These are phyloP conservation scores for Eurois occulta DNA, from an alignment of 2,888 invertebrate species.

Conservation along the genomic window DNA sequence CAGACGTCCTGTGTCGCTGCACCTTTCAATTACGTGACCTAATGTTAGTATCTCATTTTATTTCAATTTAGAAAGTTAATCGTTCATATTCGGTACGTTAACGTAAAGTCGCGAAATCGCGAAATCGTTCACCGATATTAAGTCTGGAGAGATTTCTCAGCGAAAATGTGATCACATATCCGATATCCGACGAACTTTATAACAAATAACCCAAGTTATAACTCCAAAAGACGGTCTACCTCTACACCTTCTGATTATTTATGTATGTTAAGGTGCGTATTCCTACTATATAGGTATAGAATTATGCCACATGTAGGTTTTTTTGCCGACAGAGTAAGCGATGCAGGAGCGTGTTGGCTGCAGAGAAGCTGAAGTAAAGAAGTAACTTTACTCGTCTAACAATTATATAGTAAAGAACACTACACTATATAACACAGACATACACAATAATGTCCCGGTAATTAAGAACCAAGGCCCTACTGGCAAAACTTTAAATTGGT, in stretches of 20 bases:
- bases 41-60: neutral
- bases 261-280: neutral
- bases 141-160: neutral
- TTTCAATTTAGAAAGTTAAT: neutral
- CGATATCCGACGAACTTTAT: constrained; percentile 5
- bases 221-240: neutral
- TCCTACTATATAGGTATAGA: neutral
- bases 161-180: constrained; percentile 21
- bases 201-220: neutral
- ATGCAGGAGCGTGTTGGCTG: neutral
- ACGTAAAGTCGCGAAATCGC: neutral
- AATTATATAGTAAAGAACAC: neutral
- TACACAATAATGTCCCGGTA: neutral
- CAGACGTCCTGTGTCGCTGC: neutral
- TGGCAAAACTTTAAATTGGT: neutral
- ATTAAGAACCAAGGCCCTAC: neutral
- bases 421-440: neutral
- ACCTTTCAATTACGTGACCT: neutral
- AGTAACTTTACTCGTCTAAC: neutral
- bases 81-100: neutral
- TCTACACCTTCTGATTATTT: neutral
- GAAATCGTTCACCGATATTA: neutral
- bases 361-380: neutral
- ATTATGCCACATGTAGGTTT: neutral
- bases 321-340: neutral